phyloP scores from a whole-genome alignment of 2,888 invertebrate species.

The Chesias legatella region DNA sequence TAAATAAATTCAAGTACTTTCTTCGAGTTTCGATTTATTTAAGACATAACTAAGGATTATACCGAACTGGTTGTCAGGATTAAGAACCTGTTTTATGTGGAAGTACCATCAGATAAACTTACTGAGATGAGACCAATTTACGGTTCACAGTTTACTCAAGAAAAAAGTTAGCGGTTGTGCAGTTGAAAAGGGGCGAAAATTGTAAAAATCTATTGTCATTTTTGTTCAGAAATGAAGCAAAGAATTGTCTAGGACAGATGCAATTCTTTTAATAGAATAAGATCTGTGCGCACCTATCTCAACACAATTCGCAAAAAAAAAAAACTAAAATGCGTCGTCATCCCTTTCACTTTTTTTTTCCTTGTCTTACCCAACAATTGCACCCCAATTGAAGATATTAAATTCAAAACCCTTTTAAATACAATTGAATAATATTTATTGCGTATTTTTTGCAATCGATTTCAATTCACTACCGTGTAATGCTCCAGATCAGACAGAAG shows the following conservation, averaged over 20 bases:
- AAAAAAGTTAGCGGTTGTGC: background rate
- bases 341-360: conserved; percentile 52
- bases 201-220: background rate
- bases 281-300: conserved; percentile 27
- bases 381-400: conserved; percentile 71
- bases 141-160: background rate
- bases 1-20: background rate
- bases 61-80: conserved; percentile 20
- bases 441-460: conserved; percentile 62
- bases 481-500: conserved; percentile 60
- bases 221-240: background rate
- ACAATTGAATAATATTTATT: conserved; percentile 75
- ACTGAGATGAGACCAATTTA: conserved; percentile 17
- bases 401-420: conserved; percentile 77
- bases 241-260: conserved; percentile 22
- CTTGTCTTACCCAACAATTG: conserved; percentile 45
- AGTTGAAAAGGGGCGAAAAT: background rate
- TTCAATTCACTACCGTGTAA: conserved; percentile 57
- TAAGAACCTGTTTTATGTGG: conserved; percentile 21
- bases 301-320: conserved; percentile 38
- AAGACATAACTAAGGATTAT: conserved; percentile 39
- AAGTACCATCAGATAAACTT: conserved; percentile 15
- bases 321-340: conserved; percentile 43
- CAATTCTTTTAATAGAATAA: conserved; percentile 10
- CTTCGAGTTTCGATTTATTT: conserved; percentile 27